Base-by-base conservation (phyloP, 2,797 vertebrate genomes). In the Sebastes variabilis region DNA sequence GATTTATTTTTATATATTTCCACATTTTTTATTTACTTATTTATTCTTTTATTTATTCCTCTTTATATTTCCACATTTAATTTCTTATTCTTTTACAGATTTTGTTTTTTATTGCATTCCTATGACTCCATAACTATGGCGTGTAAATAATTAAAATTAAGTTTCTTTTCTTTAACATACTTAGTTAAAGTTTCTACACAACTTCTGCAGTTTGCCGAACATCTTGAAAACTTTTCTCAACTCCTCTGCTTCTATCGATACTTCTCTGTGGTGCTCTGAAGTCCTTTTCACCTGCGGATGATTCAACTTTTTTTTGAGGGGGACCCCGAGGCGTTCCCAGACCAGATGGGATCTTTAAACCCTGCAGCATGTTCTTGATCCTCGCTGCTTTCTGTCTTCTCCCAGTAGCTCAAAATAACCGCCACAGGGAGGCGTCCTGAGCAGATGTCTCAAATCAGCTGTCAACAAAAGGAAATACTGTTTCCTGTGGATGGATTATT, bases 261-360 rank as follows among this genome's bases (percentile, higher is more conserved):
- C 22, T 11, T 54, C 49, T 64, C 1, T 24, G 29, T 54, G 52
- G 16, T 58, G 65, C 72, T 59, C 36, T 56, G 27, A 32, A n/a
- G 4, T 38, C 16, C 22, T 54, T 11, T 16, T 49, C 60, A 69
- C 29, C 70, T 32, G 55, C 38, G 4, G 25, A 60, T 84, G 81
- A 82, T 49, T 83, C 49, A 55, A 25, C 29, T 46, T 18, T 46
- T 66, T 66, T 52, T 83, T 13, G 24, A 6, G 24, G 55, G 49
- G 71, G 5, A 54, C 83, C 88, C 84, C 20, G 56, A 79, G 75
- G 72, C 32, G n/a, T 77, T 75, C 80, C 80, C 72, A 30, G 27
- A 75, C 38, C 90, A 89, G 87, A 86, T 87, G 86, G 82, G 64
- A 49, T 36, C 67, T 76, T 66, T 38, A 72, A 77, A 80, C 77